Evolutionary conservation across 1,140 invertebrate species (phyloP), one percentile per base, ranked within the genome.

Genomic region (Drosophila malerkotliana): DNA sequence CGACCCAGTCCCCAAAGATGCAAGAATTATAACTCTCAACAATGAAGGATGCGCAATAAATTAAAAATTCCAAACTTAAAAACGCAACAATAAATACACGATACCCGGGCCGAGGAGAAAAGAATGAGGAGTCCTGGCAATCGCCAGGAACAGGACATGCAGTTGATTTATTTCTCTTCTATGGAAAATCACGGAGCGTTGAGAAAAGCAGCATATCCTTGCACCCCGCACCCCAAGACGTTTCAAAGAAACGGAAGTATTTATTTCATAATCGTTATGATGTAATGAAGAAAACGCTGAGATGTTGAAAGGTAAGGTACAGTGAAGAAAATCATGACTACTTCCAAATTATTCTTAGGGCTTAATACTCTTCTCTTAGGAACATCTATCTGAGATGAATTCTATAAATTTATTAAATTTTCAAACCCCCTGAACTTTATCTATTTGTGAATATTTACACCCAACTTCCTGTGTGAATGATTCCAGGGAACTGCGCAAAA

Each of bases 41-140:
- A 87, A 87, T 87, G 83, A 83, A 79, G 76, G 76, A 88, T 88
- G 79, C 14, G 83, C 72, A 39, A 88, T 88, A 88, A 88, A 88
- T 88, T 88, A 88, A 88, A 88, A 88, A 88, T 88, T 88, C 83
- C 83, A 79, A 88, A 87, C 83, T 88, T 88, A 83, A 79, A 87
- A 88, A 88, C 82, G 83, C 61, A 87, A 87, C 79, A 87, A 87
- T 87, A 83, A 88, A 87, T 76, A 88, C 75, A 79, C 61, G 74
- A 66, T 51, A 66, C 49, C 54, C 58, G 14, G 18, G 62, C 9
- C 15, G 63, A 64, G 47, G 34, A 48, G n/a, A 28, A 64, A 45
- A n/a, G 63, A 66, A 52, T 41, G 12, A 51, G 63, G 10, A 52
- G 32, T 73, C 53, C 68, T 28, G 68, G 47, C 52, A 74, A 69